Conservation (phyloP, 2,113 vertebrate genomes). For the Centropus unirufus region DNA sequence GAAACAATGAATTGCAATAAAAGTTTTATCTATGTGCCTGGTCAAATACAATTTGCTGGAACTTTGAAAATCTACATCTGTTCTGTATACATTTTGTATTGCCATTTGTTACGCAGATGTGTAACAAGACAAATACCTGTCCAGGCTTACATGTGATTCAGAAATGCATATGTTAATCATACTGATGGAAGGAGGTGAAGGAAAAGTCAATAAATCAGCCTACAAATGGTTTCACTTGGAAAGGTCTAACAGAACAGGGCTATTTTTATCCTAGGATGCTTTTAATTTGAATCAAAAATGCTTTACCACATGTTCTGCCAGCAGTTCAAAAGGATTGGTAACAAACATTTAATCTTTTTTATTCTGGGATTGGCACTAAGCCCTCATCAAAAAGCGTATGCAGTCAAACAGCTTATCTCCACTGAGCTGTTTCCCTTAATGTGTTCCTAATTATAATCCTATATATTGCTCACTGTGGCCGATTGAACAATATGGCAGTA, state of each 20-base stretch:
- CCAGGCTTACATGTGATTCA: slow-evolving; percentile 75
- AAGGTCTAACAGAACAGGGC: slow-evolving; percentile 77
- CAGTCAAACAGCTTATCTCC: slow-evolving; percentile 84
- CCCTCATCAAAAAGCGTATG: slow-evolving; percentile 82
- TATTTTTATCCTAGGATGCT: slow-evolving; percentile 89
- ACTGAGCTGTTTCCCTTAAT: slow-evolving; percentile 84
- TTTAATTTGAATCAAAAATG: slow-evolving; percentile 87
- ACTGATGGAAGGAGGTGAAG: slow-evolving; percentile 76
- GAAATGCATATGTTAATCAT: slow-evolving; percentile 78
- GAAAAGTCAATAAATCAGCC: slow-evolving; percentile 79
- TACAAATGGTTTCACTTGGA: slow-evolving; percentile 81
- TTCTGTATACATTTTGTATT: slow-evolving; percentile 72
- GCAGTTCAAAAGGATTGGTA: slow-evolving; percentile 85
- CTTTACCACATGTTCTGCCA: slow-evolving; percentile 86
- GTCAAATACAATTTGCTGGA: slow-evolving; percentile 71
- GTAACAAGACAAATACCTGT: slow-evolving; percentile 81
- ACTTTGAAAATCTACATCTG: slow-evolving; percentile 74
- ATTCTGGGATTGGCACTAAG: slow-evolving; percentile 82
- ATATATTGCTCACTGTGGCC: slow-evolving; percentile 83
- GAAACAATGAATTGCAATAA: slow-evolving; percentile 42
- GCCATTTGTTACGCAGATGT: slow-evolving; percentile 82
- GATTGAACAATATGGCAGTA: slow-evolving; percentile 86
- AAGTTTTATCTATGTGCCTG: slow-evolving; percentile 63
- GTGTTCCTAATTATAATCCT: slow-evolving; percentile 88
- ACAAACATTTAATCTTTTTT: slow-evolving; percentile 87